Evolutionary conservation across 2,888 invertebrate genomes (phyloP), one percentile per base, ranked within the genome.

Genomic region (Nebria brevicollis): DNA sequence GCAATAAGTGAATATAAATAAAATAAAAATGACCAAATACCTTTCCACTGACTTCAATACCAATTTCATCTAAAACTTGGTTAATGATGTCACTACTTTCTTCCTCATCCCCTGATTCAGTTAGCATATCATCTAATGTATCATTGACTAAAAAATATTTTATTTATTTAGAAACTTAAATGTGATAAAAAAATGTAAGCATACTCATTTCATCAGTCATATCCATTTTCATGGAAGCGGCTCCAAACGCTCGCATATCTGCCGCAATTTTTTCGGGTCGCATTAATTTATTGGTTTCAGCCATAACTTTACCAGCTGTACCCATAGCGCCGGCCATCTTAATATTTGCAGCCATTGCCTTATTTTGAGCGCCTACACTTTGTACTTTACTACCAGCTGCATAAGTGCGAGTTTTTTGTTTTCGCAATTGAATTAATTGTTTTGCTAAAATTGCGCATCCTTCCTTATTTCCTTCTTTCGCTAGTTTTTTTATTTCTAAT

Each of bases 121-220:
- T 93, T 85, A 98, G 90, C 86, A 98, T 96, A 86, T 97, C 96
- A 89, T 97, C 97, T 84, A 98, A 89, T 0, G 96, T 95, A 82
- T 98, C 97, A 89, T 96, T 95, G 87, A 98, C 96, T 96, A 87
- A 72, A 90, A 82, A 83, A 84, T 77, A 82, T 82, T 26, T 26
- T 64, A 70, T 54, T 76, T 41, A 70, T 43, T 78, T 13, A 11
- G 41, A n/a, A 68, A 70, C 13, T 64, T 20, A 20, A 20, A 20
- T 20, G 20, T 20, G 20, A 20, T 20, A 20, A 20, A 20, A 20
- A 20, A 34, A 34, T 4, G 1, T 34, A 74, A 15, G 2, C 11
- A 15, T 91, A 96, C 96, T 95, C 94, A 97, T 95, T 91, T 98
- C 98, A 90, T 98, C 97, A 0, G 96, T 95, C 96, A 98, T 97